Percentiles rank a stretch among this genome's conserved stretches.
These are phyloP conservation scores for Hestina assimilis DNA, from an alignment of 1,140 invertebrate species.

Conservation along the genomic window DNA sequence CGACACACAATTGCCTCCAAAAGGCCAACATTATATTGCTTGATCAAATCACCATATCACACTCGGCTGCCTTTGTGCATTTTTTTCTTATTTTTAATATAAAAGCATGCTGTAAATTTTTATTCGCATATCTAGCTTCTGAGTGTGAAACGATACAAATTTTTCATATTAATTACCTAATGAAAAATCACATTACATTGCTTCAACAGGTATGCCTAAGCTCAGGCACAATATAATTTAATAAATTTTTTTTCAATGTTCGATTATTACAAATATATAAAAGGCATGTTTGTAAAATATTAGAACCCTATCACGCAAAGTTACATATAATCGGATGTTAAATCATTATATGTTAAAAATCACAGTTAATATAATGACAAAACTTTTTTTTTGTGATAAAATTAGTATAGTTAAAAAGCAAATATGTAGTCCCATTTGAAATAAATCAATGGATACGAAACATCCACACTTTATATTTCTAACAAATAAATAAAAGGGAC, in stretches of 20 bases:
- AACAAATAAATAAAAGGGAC: slow-evolving; percentile 45
- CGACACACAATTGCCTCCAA: slow-evolving; percentile 50
- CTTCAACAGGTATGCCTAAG: slow-evolving; percentile 57
- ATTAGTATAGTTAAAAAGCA: not conserved
- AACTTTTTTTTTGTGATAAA: too few relatives aligned
- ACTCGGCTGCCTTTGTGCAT: slow-evolving; percentile 4
- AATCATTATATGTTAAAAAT: too few relatives aligned
- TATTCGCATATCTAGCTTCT: not conserved
- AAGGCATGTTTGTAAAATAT: too few relatives aligned
- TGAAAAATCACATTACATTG: slow-evolving; percentile 48
- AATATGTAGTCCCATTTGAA: not conserved
- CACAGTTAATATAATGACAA: too few relatives aligned
- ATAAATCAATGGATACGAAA: not conserved
- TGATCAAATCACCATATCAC: slow-evolving; percentile 29
- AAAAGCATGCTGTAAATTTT: not conserved
- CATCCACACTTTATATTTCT: not conserved
- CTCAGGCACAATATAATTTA: slow-evolving; percentile 13
- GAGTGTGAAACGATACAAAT: slow-evolving; percentile 4
- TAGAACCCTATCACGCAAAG: too few relatives aligned
- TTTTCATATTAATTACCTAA: slow-evolving; percentile 21
- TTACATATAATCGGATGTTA: too few relatives aligned
- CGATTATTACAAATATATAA: not conserved
- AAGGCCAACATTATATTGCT: slow-evolving; percentile 57
- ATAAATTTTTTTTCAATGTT: not conserved
- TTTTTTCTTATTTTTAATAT: slow-evolving; percentile 4